These are phyloP conservation scores for Gasterosteus aculeatus DNA, from an alignment of 2,113 vertebrate species.

Conservation along the genomic window DNA sequence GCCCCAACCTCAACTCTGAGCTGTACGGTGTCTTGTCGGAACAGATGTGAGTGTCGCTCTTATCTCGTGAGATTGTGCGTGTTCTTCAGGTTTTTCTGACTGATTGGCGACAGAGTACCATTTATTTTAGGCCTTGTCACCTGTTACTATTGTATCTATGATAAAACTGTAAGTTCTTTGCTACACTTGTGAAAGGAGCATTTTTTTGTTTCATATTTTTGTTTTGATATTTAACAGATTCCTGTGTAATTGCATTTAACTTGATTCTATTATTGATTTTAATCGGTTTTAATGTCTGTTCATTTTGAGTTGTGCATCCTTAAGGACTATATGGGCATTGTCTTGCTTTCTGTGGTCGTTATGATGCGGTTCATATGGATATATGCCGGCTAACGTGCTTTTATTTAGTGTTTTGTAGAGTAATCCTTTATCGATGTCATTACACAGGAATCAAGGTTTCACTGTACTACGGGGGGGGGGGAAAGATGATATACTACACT, in stretches of 20 bases:
- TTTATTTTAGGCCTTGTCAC: constrained; percentile 72
- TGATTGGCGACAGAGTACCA: constrained; percentile 55
- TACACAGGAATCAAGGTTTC: constrained; percentile 77
- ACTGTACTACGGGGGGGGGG: constrained; percentile 58
- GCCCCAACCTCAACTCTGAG: constrained; percentile 36
- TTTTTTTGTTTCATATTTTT: constrained; percentile 68
- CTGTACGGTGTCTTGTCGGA: constrained; percentile 73
- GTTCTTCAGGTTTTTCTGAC: constrained; percentile 74
- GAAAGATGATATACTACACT: constrained; percentile 62
- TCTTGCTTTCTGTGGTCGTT: constrained; percentile 44
- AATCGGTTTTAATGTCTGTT: constrained; percentile 30
- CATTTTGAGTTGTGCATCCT: constrained; percentile 48
- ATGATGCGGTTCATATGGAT: constrained; percentile 49
- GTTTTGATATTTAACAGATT: constrained; percentile 82
- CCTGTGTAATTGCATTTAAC: constrained; percentile 78
- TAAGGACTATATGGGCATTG: constrained; percentile 70
- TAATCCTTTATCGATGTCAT: constrained; percentile 65
- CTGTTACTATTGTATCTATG: constrained; percentile 70
- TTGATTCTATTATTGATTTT: constrained; percentile 52
- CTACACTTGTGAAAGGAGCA: constrained; percentile 77
- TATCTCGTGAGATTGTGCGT: constrained; percentile 60
- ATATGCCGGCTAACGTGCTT: constrained; percentile 64
- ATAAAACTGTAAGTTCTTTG: constrained; percentile 73
- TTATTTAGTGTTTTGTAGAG: constrained; percentile 60
- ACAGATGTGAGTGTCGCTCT: constrained; percentile 74